phyloP scores from a whole-genome alignment of 1,140 invertebrate species.

The Lepidurus arcticus region DNA sequence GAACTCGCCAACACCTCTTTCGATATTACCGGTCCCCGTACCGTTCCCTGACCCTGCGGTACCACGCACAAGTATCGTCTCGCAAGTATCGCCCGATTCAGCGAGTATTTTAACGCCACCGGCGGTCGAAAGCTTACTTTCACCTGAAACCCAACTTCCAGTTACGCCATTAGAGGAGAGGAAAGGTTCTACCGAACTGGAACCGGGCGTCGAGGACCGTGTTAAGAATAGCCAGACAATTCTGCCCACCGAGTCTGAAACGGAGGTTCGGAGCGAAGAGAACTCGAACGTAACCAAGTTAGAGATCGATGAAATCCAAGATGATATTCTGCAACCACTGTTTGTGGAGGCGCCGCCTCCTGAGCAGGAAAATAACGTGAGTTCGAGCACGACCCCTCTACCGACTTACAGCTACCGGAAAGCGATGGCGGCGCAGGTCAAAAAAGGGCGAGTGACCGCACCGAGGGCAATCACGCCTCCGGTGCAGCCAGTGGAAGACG shows the following conservation, averaged over 20 bases:
- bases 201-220: no score
- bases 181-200: background rate
- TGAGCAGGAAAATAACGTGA: conserved; percentile 25
- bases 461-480: conserved; percentile 3
- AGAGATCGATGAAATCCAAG: background rate
- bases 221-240: no score
- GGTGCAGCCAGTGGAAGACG: background rate
- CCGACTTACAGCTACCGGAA: conserved; percentile 41
- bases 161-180: background rate
- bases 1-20: background rate
- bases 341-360: conserved; percentile 25
- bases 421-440: conserved; percentile 37
- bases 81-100: background rate
- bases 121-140: background rate
- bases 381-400: conserved; percentile 33
- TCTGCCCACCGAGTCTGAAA: no score
- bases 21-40: background rate
- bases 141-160: background rate
- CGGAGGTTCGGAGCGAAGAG: background rate
- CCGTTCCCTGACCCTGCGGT: background rate
- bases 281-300: background rate
- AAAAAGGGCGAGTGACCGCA: background rate
- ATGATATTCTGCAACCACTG: background rate
- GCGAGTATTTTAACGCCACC: background rate
- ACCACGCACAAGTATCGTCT: background rate